Evolutionary conservation across 2,113 vertebrate genomes (phyloP).

Genomic region (Silurus asotus): DNA sequence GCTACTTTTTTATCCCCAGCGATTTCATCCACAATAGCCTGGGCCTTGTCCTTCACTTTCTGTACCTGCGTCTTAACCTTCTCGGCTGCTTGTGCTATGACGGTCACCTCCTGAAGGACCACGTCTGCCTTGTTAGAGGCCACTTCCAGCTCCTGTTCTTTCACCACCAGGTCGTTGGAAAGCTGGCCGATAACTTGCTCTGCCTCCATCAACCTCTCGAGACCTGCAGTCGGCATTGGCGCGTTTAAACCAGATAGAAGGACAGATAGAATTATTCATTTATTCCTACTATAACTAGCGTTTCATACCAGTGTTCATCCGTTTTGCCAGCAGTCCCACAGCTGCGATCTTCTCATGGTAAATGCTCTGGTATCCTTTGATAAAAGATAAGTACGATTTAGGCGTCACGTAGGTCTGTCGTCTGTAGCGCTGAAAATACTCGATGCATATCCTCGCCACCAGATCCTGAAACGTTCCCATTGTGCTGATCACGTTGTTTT

Average conservation of each 20-base stretch:
- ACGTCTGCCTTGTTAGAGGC: constrained; percentile 76
- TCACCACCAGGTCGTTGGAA: constrained; percentile 73
- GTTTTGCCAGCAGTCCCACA: constrained; percentile 74
- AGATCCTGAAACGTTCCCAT: neutral
- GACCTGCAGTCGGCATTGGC: constrained; percentile 62
- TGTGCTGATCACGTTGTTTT: neutral
- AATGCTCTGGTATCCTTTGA: constrained; percentile 79
- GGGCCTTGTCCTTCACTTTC: constrained; percentile 84
- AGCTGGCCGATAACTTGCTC: constrained; percentile 78
- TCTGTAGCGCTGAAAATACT: constrained; percentile 65
- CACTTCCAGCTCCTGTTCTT: constrained; percentile 77
- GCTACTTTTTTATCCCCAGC: constrained; percentile 76
- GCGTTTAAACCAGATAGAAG: neutral
- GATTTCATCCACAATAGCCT: constrained; percentile 81
- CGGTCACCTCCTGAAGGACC: constrained; percentile 79
- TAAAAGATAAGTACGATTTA: constrained; percentile 83
- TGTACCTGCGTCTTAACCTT: constrained; percentile 82
- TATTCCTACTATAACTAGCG: too few relatives aligned
- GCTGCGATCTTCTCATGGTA: constrained; percentile 73
- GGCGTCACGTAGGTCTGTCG: constrained; percentile 82
- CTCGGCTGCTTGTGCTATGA: constrained; percentile 79
- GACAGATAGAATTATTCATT: too few relatives aligned
- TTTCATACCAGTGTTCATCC: constrained; percentile 32
- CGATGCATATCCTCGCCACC: neutral
- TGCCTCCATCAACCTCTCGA: constrained; percentile 81